Evolutionary conservation across 2,113 vertebrate genomes (phyloP).

Genomic region (Odocoileus virginianus): DNA sequence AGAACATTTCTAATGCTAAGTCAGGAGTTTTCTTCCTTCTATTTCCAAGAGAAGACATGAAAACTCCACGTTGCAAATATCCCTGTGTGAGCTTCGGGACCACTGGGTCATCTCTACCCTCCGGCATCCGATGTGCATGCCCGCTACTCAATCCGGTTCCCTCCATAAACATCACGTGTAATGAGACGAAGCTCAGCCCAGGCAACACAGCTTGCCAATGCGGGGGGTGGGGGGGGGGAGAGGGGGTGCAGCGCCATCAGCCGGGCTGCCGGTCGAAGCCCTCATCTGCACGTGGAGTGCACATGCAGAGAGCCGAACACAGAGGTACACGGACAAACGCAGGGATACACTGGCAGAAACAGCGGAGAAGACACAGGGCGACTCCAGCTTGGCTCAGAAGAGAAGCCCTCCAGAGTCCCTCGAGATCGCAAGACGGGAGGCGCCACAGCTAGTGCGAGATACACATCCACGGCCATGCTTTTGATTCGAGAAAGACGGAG

Average conservation of each 20-base stretch:
- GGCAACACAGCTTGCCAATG: background rate
- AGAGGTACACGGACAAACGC: background rate
- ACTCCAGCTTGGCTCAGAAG: background rate
- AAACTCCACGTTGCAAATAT: background rate
- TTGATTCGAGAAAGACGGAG: conserved; percentile 62
- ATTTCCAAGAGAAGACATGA: background rate
- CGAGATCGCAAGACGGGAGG: background rate
- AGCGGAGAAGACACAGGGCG: conserved; percentile 9
- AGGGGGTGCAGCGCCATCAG: background rate
- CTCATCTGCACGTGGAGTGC: background rate
- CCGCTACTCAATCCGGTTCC: background rate
- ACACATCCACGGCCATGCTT: conserved; percentile 55
- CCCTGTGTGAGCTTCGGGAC: background rate
- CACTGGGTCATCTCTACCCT: background rate
- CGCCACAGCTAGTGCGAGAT: conserved; percentile 32
- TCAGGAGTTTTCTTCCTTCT: background rate
- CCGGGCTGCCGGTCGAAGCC: background rate
- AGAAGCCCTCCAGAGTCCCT: background rate
- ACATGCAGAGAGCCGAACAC: conserved; percentile 20
- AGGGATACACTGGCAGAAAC: conserved; percentile 8
- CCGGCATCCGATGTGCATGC: background rate
- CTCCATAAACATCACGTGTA: background rate
- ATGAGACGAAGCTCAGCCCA: background rate
- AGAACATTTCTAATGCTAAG: background rate
- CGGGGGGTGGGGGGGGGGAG: background rate